Evolutionary conservation across 2,888 invertebrate genomes (phyloP), one percentile per base, ranked within the genome.

Genomic region (Clunio marinus): DNA sequence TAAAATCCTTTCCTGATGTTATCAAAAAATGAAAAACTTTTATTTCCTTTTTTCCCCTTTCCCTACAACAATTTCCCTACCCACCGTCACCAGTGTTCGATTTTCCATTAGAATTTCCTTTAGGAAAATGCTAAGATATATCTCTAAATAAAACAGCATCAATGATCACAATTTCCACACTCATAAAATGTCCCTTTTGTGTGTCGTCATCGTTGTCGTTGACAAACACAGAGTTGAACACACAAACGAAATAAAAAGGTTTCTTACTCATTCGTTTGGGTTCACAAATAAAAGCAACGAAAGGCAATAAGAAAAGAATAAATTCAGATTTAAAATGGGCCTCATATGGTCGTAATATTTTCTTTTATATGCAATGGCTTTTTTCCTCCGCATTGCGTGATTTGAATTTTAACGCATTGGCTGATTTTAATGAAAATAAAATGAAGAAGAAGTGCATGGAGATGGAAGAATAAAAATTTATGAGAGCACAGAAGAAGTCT

Each of bases 241-340:
- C 17, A 51, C 51, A 8, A 7, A 17, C 51, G 51, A 51, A n/a
- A 27, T 22, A 35, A 60, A 60, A 60, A 60, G 41, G 60, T 59
- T 20, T 63, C 37, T 45, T 22, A 15, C 46, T 37, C 60, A 7
- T 60, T 60, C 20, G 7, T 37, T n/a, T 22, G 60, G n/a, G 60
- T 37, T 37, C 13, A 22, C 28, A 60, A 37, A 41, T 22, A 22
- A 24, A 60, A 60, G 25, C 1, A 20, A 35, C 35, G 24, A 20
- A 63, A 20, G 45, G 63, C 63, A 63, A 63, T 63, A 63, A 63
- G 63, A 63, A 63, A 37, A 60, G 37, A 63, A 63, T 63, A 63
- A 63, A 63, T 63, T 63, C 63, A 63, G 63, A 63, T 63, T 63
- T 63, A 63, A 63, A 63, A 63, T 46, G 63, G 63, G 63, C 37